phyloP scores from a whole-genome alignment of 2,888 invertebrate genomes.

The Myathropa florea region DNA sequence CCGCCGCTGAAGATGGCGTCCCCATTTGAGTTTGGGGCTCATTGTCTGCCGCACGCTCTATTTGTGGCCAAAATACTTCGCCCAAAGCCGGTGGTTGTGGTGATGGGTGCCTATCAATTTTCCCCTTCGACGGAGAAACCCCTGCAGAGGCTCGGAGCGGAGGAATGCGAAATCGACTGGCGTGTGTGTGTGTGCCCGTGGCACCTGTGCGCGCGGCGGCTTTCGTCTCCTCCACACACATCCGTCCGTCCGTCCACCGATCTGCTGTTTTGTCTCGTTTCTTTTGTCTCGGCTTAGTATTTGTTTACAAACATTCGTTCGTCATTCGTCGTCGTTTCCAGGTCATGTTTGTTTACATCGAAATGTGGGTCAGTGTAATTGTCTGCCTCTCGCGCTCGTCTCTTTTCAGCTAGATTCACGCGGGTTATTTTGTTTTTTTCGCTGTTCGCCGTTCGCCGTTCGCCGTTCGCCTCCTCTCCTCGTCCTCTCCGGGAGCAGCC shows the following conservation, averaged over 20 bases:
- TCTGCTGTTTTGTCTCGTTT: conserved; percentile 4
- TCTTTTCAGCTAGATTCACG: conserved; percentile 29
- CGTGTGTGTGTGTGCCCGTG: background rate
- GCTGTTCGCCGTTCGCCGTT: background rate
- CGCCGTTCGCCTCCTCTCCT: background rate
- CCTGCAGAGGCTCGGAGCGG: background rate
- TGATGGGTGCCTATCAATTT: conserved; percentile 21
- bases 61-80: conserved; percentile 29
- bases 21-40: too few relatives aligned
- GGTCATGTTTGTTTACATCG: conserved; percentile 70
- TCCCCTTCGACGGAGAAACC: conserved; percentile 14
- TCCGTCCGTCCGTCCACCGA: background rate
- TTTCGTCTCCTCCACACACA: background rate
- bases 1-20: too few relatives aligned
- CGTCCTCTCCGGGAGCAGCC: too few relatives aligned
- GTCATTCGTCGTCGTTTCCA: conserved; percentile 39
- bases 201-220: conserved; percentile 12
- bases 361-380: conserved; percentile 70
- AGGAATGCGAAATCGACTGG: conserved; percentile 60
- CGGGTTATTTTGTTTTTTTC: conserved; percentile 28
- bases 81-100: background rate
- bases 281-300: conserved; percentile 31
- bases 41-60: conserved; percentile 51
- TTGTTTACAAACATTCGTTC: conserved; percentile 65
- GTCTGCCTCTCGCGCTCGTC: conserved; percentile 22